Evolutionary conservation across 2,797 vertebrate genomes (phyloP).

Genomic region (Pipistrellus pygmaeus): DNA sequence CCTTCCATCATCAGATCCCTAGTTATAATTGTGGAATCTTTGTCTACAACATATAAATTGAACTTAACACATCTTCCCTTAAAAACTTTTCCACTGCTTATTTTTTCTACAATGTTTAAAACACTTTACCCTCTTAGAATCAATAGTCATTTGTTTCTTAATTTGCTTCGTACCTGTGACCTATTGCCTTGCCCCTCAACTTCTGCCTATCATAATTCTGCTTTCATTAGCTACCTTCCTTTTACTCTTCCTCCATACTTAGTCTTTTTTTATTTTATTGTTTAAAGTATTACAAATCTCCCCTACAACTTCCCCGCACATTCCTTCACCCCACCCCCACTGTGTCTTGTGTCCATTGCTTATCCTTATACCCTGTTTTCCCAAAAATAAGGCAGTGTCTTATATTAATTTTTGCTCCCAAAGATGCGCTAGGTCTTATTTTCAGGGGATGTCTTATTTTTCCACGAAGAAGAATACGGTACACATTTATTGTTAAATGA

Average conservation of each 20-base stretch:
- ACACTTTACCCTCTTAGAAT: slow-evolving; percentile 38
- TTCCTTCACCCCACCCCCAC: too few relatives aligned
- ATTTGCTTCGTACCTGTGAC: slow-evolving; percentile 34
- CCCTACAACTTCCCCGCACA: too few relatives aligned
- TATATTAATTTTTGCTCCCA: too few relatives aligned
- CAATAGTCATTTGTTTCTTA: slow-evolving; percentile 30
- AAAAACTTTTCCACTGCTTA: slow-evolving; percentile 38
- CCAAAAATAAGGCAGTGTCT: too few relatives aligned
- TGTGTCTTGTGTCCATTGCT: too few relatives aligned
- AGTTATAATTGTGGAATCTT: background rate
- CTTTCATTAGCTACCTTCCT: slow-evolving; percentile 1
- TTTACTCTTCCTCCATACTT: background rate
- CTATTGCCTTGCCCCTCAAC: background rate
- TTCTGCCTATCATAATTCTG: slow-evolving; percentile 33
- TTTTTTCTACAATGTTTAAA: slow-evolving; percentile 46
- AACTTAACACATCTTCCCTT: slow-evolving; percentile 30
- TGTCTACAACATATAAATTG: slow-evolving; percentile 2
- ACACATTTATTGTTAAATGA: too few relatives aligned
- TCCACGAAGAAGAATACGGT: too few relatives aligned
- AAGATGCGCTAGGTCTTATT: too few relatives aligned
- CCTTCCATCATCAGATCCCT: background rate
- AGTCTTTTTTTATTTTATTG: background rate
- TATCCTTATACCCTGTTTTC: too few relatives aligned
- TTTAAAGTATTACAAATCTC: too few relatives aligned
- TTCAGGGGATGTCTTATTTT: too few relatives aligned